phyloP scores from a whole-genome alignment of 2,888 invertebrate species.

The Amaurobius ferox region DNA sequence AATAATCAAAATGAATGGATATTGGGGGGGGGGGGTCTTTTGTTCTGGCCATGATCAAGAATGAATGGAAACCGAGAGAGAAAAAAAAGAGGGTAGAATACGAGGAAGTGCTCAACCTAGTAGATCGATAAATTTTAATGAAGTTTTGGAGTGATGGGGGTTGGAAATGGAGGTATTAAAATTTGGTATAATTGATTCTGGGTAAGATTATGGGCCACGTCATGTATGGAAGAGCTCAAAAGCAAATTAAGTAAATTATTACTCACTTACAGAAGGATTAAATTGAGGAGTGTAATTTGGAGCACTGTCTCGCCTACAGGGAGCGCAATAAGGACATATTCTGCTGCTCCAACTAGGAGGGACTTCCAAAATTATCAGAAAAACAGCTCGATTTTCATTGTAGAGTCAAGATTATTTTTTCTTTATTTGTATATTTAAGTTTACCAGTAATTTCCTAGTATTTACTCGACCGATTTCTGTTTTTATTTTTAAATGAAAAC shows the following conservation, averaged over 20 bases:
- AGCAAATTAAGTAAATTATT: not conserved
- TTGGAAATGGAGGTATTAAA: not conserved
- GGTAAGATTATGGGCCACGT: not conserved
- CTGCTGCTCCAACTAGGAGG: too few relatives aligned
- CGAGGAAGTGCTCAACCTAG: not conserved
- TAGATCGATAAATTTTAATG: constrained; percentile 7
- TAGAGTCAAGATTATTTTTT: too few relatives aligned
- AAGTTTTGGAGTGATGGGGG: not conserved
- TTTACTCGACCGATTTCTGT: too few relatives aligned
- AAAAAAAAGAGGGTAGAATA: not conserved
- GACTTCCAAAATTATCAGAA: too few relatives aligned
- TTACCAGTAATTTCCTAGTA: too few relatives aligned
- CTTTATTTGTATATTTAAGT: too few relatives aligned
- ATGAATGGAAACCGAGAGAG: not conserved
- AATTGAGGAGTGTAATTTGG: too few relatives aligned
- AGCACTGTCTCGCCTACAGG: too few relatives aligned
- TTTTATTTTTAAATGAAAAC: too few relatives aligned
- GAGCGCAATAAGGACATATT: too few relatives aligned
- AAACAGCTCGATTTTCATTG: too few relatives aligned
- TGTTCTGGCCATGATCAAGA: not conserved
- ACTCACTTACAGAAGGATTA: too few relatives aligned
- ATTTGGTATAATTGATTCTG: constrained; percentile 4
- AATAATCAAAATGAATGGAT: not conserved
- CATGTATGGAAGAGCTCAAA: not conserved
- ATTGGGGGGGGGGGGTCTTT: not conserved